phyloP scores from a whole-genome alignment of 35 echinoderm and acorn worm genomes.

The Patiria miniata region DNA sequence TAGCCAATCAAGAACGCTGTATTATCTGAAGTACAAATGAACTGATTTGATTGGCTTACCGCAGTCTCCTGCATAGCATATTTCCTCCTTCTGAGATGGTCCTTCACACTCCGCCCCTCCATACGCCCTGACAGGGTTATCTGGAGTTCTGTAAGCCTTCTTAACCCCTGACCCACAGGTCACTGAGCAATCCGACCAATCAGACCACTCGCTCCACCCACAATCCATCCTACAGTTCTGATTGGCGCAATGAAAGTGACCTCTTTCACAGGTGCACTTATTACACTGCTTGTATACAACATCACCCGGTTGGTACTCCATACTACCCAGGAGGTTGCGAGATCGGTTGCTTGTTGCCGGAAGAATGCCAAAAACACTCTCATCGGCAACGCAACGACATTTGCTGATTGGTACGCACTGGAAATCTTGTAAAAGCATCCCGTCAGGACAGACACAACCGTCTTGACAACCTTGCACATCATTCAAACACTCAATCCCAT shows the following conservation, averaged over 20 bases:
- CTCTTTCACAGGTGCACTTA: neutral
- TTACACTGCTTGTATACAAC: neutral
- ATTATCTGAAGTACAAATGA: too few species aligned
- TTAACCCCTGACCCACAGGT: constrained; percentile 40
- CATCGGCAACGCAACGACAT: constrained; percentile 6
- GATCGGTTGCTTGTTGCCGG: neutral
- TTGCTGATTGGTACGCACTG: constrained; percentile 24
- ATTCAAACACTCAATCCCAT: neutral
- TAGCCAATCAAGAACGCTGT: too few species aligned
- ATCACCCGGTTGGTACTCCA: neutral
- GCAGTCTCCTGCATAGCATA: constrained; percentile 61
- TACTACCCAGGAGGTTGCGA: neutral
- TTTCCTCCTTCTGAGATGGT: constrained; percentile 17
- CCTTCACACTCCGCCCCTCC: constrained; percentile 86
- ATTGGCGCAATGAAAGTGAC: neutral
- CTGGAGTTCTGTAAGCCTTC: constrained; percentile 35
- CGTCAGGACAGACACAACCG: constrained; percentile 42
- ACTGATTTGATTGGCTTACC: constrained; percentile 29
- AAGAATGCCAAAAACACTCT: neutral
- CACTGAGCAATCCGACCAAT: constrained; percentile 49
- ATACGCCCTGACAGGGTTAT: constrained; percentile 61
- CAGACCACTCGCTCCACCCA: constrained; percentile 40
- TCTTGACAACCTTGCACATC: constrained; percentile 3
- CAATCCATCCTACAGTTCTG: constrained; percentile 33
- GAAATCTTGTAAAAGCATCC: constrained; percentile 13